A percentile compares a stretch with the other conserved stretches of the same genome.
phyloP scores from a whole-genome alignment of 2,888 invertebrate genomes.

The Halictus quadricinctus region DNA sequence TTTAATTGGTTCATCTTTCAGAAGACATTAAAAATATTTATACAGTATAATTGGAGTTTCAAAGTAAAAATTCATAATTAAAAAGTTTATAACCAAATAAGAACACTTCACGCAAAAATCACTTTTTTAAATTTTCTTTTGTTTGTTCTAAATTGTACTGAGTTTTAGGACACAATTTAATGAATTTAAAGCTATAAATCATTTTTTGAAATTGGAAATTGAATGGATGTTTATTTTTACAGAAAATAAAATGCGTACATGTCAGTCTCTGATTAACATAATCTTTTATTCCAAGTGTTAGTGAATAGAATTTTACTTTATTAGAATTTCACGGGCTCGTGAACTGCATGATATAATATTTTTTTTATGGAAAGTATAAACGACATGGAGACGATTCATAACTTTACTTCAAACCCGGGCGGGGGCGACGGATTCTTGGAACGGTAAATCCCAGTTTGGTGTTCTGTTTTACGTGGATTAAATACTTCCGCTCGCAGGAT shows the following conservation, averaged over 20 bases:
- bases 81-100: neutral
- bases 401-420: neutral
- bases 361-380: neutral
- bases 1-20: neutral
- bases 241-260: no score
- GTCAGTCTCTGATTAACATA: neutral
- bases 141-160: neutral
- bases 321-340: neutral
- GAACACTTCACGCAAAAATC: neutral
- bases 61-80: neutral
- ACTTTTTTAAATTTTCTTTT: neutral
- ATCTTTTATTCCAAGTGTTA: neutral
- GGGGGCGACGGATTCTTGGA: constrained; percentile 66
- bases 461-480: constrained; percentile 75
- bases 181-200: neutral
- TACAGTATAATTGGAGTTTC: neutral
- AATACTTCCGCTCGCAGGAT: constrained; percentile 66
- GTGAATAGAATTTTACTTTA: neutral
- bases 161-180: neutral
- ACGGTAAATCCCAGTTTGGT: constrained; percentile 73
- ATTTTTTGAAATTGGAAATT: neutral
- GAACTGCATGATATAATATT: neutral
- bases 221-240: no score
- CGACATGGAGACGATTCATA: neutral
- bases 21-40: neutral